Evolutionary conservation across 2,888 invertebrate species (phyloP).

Genomic region (Drosophila austrosaltans): DNA sequence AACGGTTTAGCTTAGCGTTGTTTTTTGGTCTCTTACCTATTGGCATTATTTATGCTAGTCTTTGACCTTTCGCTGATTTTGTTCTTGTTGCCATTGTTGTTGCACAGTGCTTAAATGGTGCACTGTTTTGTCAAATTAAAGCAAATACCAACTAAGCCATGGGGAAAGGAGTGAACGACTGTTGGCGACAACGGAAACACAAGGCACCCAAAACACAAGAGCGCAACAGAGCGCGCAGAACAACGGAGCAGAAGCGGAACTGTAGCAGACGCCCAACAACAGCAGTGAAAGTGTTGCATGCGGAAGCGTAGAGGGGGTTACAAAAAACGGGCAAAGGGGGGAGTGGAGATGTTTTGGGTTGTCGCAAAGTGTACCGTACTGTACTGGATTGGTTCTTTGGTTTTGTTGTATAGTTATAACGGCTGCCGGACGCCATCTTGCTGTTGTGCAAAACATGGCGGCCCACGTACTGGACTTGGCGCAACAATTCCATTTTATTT

Average conservation of each 20-base stretch:
- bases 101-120: constrained; percentile 53
- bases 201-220: constrained; percentile 43
- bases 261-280: constrained; percentile 55
- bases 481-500: constrained; percentile 72
- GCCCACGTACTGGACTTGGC: constrained; percentile 26
- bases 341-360: too few relatives aligned
- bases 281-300: constrained; percentile 60
- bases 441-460: constrained; percentile 72
- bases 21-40: constrained; percentile 2
- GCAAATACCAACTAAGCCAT: constrained; percentile 62
- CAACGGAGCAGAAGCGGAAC: constrained; percentile 55
- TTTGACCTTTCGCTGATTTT: constrained; percentile 62
- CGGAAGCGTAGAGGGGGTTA: background rate
- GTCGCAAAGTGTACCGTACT: background rate
- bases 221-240: constrained; percentile 18
- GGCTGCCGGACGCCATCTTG: constrained; percentile 77
- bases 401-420: constrained; percentile 40
- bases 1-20: constrained; percentile 34
- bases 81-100: background rate
- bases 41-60: constrained; percentile 58
- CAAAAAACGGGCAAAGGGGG: background rate
- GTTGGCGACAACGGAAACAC: constrained; percentile 57
- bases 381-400: constrained; percentile 23
- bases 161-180: constrained; percentile 21
- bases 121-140: constrained; percentile 72